Percentiles rank a stretch among this genome's conserved stretches.
These are phyloP conservation scores for Calliphora vicina DNA, from an alignment of 1,140 invertebrate species.

Conservation along the genomic window DNA sequence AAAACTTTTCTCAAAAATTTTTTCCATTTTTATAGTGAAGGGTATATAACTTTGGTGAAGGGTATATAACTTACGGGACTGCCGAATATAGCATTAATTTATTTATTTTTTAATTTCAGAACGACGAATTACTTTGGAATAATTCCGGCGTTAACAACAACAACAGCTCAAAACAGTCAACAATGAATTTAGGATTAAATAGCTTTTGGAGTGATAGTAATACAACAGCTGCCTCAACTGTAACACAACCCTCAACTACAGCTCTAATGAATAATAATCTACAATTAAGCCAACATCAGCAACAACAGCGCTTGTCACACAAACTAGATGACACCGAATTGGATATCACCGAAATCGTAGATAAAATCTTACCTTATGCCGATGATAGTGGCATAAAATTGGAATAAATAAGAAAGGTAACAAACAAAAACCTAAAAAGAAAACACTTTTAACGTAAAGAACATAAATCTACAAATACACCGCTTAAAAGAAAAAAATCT, in stretches of 20 bases:
- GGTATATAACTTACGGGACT: too few relatives aligned
- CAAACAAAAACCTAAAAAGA: background rate
- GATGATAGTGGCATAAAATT: conserved; percentile 60
- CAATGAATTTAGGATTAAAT: conserved; percentile 15
- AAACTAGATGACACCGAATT: conserved; percentile 43
- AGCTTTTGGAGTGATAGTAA: conserved; percentile 20
- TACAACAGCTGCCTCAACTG: background rate
- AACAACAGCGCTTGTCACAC: background rate
- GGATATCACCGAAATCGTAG: conserved; percentile 57
- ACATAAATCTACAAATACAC: background rate
- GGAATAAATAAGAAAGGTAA: conserved; percentile 40
- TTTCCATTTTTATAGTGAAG: too few relatives aligned
- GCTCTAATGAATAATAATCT: background rate
- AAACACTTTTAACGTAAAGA: background rate
- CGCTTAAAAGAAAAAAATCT: background rate
- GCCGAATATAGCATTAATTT: too few relatives aligned
- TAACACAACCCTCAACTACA: background rate
- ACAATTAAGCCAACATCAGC: background rate
- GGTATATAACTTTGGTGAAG: too few relatives aligned
- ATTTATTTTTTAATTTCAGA: background rate
- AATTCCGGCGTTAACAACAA: background rate
- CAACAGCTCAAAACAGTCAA: conserved; percentile 16
- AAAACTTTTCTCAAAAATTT: too few relatives aligned
- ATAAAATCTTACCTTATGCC: conserved; percentile 47
- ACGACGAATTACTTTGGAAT: conserved; percentile 26